Evolutionary conservation across 2,888 invertebrate genomes (phyloP), one percentile per base, ranked within the genome.

Genomic region (Temnothorax ravouxi): DNA sequence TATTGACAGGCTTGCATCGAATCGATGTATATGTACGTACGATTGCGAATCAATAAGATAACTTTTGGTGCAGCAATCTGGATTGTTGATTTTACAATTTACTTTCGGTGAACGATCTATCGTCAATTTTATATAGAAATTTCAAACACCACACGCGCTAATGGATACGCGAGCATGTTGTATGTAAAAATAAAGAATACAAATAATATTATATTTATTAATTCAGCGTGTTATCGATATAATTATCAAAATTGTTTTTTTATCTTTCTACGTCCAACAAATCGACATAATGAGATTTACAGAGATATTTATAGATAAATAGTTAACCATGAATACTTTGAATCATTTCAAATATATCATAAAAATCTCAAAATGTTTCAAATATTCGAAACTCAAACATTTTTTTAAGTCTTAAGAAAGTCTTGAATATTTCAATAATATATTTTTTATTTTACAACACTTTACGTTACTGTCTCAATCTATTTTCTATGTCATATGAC

Each of bases 71-170:
- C 25, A 41, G 25, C 56, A 62, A 79, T 79, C 34, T 25, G 56
- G 9, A 69, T 15, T 21, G 25, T 47, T 47, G 47, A n/a, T 79
- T 29, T 25, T 38, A 41, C 54, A 66, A 77, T 25, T 71, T 59
- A 66, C 25, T 52, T 67, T 54, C 67, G 67, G 34, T 34, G 67
- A 54, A 66, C 25, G 67, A 25, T 66, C 25, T 67, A 67, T 77
- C 67, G 29, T 25, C 44, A 15, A 56, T 47, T 79, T 59, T 71
- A 29, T 18, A 25, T 72, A 21, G 34, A 50, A 75, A 75, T 50
- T 13, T 21, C 29, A 11, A 50, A 21, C 6, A 29, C 2, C n/a
- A 13, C 21, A n/a, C 15, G 25, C 62, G 11, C 9, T 66, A 41
- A 52, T 50, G 3, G 66, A 41, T 41, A 52, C 5, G 18, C 21